These are phyloP conservation scores for Ormyrus rosae DNA, from an alignment of 2,888 invertebrate genomes.

Conservation along the genomic window DNA sequence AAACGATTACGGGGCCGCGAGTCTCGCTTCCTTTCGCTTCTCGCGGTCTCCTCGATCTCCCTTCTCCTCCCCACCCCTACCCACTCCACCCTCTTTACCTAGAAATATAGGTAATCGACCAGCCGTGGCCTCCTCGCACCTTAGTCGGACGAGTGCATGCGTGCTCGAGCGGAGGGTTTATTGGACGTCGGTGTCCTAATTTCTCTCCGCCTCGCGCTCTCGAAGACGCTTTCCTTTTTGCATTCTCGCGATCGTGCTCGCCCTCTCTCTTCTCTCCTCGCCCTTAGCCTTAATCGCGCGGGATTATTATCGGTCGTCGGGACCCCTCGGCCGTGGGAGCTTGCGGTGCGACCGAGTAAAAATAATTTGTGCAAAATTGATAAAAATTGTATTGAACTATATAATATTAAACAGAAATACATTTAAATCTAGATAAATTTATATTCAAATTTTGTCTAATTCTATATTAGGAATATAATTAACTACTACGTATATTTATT, in stretches of 20 bases:
- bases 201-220: constrained; percentile 18
- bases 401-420: no score
- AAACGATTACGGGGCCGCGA: constrained; percentile 5
- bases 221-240: not conserved
- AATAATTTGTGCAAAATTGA: no score
- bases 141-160: constrained; percentile 9
- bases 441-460: no score
- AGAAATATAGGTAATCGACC: constrained; percentile 40
- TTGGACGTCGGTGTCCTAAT: constrained; percentile 47
- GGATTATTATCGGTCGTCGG: no score
- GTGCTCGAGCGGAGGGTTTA: constrained; percentile 39
- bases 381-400: no score
- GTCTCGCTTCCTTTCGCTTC: constrained; percentile 4
- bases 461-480: no score
- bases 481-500: no score
- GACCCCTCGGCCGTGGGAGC: no score
- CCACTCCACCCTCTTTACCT: not conserved
- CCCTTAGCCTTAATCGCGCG: constrained; percentile 3
- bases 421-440: no score
- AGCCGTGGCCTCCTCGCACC: constrained; percentile 36
- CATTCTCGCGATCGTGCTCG: not conserved
- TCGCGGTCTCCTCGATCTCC: no score
- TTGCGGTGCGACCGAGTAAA: no score
- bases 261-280: constrained; percentile 1
- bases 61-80: no score